Conservation (phyloP, 2,888 invertebrate species). For the Megalurothrips usitatus region DNA sequence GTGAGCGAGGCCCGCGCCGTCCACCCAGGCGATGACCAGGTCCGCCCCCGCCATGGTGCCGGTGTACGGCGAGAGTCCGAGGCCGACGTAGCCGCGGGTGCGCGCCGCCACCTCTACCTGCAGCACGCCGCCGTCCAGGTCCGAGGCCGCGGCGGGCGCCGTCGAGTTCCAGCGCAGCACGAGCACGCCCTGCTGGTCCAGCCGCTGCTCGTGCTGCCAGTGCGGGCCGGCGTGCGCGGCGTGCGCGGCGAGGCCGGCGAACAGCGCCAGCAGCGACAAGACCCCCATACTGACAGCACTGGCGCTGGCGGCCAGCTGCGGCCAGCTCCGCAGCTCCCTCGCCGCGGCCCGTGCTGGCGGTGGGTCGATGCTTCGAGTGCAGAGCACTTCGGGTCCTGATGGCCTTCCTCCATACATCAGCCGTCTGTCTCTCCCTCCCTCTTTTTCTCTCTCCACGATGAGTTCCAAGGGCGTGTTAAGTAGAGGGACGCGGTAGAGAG, state of each 20-base stretch:
- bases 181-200: neutral
- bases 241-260: neutral
- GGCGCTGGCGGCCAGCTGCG: neutral
- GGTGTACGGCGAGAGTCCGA: conserved; percentile 45
- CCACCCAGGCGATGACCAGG: conserved; percentile 48
- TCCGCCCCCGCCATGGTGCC: conserved; percentile 48
- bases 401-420: neutral
- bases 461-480: too few species aligned
- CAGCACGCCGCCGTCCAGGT: conserved; percentile 33
- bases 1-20: conserved; percentile 36
- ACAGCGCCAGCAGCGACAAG: neutral
- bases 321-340: neutral
- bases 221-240: neutral
- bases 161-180: conserved; percentile 1
- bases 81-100: conserved; percentile 45
- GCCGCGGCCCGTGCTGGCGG: neutral
- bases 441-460: neutral
- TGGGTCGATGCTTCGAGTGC: neutral
- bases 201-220: neutral
- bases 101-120: conserved; percentile 39
- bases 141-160: too few species aligned
- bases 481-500: too few species aligned
- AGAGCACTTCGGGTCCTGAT: neutral
- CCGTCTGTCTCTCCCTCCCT: neutral
- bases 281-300: neutral